Conservation (phyloP, 2,888 invertebrate genomes). For the Parnassius apollo region DNA sequence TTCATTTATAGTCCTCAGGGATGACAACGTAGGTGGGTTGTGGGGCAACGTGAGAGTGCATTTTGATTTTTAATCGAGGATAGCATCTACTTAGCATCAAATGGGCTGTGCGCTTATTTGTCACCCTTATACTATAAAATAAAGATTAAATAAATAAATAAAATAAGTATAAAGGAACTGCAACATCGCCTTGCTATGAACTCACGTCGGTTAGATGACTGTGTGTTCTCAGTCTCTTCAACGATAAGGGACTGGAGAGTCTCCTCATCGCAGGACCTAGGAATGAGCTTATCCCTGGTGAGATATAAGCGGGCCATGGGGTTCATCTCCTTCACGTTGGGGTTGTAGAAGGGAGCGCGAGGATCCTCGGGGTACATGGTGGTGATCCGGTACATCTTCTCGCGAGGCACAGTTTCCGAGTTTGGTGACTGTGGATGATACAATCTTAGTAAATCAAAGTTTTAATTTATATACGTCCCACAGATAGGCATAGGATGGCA, state of each 20-base stretch:
- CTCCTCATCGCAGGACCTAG: constrained; percentile 87
- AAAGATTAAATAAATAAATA: no score
- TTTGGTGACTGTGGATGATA: constrained; percentile 85
- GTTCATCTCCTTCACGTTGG: constrained; percentile 83
- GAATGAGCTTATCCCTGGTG: constrained; percentile 86
- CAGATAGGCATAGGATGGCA: no score
- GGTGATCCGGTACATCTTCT: constrained; percentile 94
- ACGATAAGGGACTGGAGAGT: constrained; percentile 80
- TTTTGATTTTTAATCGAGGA: no score
- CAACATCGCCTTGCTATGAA: no score
- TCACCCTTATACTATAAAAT: no score
- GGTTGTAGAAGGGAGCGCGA: constrained; percentile 95
- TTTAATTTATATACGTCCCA: not conserved
- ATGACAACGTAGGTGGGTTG: no score
- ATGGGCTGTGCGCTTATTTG: no score
- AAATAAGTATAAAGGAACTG: no score
- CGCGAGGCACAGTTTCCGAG: constrained; percentile 87
- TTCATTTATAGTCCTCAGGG: no score
- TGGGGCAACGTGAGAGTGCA: no score
- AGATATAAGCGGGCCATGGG: constrained; percentile 92
- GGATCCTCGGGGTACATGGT: constrained; percentile 95
- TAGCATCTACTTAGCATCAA: no score
- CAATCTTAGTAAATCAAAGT: not conserved
- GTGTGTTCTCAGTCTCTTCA: constrained; percentile 85
- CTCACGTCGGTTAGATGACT: constrained; percentile 85